Base-by-base conservation (phyloP, 2,113 vertebrate species). In the Mixornis gularis region DNA sequence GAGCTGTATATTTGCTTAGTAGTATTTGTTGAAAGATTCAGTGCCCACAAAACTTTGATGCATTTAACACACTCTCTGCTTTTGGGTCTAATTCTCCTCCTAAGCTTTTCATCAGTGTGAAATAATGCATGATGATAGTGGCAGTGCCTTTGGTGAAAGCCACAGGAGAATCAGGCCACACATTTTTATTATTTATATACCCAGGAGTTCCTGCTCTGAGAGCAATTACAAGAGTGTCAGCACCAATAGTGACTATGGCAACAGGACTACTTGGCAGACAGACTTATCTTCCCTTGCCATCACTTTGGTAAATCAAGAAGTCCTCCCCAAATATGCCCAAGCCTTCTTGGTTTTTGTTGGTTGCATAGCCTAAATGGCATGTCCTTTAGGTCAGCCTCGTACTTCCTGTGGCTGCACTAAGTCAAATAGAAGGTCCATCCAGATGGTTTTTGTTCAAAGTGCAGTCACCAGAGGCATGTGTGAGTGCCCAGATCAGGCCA, bases 281-380 rank as follows among this genome's bases (percentile, higher is more conserved):
- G 60, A 46, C 18, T 91, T 85, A n/a, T 55, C 36, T 55, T 56
- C 41, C 41, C 13, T 43, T 87, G 79, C 41, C 85, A 72, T 59
- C 46, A 26, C 77, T 77, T 25, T 18, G 4, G 32, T 80, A 87
- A 81, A 74, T 59, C 53, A 72, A 81, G 52, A 74, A 76, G 21
- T 49, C 21, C 14, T 71, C 5, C 34, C 26, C 44, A 85, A 19
- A 51, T 13, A 51, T 5, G 18, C 4, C 12, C 36, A 69, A 48
- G 15, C 8, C 5, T 58, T 55, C 58, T 73, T 41, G 32, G 32
- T 46, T 59, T 55, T 46, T 27, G 26, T 21, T 55, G 62, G 25
- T 44, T n/a, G 8, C 10, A 7, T 0, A 2, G 18, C 48, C 48
- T 6, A 10, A 11, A n/a, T n/a, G 43, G 18, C 17, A 9, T 1